A percentile compares a stretch with the other conserved stretches of the same genome.
Conservation (phyloP, 2,888 invertebrate genomes). For the Ptychoptera contaminata region DNA sequence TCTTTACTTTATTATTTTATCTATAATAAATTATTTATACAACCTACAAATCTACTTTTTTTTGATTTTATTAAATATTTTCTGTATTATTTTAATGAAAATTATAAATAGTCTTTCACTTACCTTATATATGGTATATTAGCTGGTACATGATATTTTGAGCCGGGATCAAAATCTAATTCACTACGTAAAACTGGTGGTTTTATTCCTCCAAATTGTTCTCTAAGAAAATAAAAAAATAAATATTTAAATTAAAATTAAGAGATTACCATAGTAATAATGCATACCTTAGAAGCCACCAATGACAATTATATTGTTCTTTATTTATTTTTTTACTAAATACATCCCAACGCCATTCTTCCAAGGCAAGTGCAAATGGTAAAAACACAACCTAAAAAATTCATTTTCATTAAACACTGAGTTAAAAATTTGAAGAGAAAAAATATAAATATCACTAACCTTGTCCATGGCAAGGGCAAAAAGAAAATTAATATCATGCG, state of each 20-base stretch:
- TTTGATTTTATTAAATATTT: too few species aligned
- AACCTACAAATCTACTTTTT: too few species aligned
- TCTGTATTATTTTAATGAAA: too few species aligned
- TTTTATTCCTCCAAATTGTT: slow-evolving; percentile 70
- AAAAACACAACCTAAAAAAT: slow-evolving; percentile 41
- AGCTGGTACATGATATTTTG: slow-evolving; percentile 84
- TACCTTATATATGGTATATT: slow-evolving; percentile 82
- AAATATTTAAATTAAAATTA: not conserved
- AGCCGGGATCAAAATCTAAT: slow-evolving; percentile 80
- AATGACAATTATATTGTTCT: slow-evolving; percentile 73
- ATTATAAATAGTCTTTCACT: slow-evolving; percentile 31
- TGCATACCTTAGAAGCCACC: slow-evolving; percentile 63
- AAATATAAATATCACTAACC: slow-evolving; percentile 23
- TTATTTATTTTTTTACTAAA: slow-evolving; percentile 58
- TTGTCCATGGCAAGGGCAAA: slow-evolving; percentile 77
- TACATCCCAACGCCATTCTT: slow-evolving; percentile 75
- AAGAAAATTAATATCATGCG: slow-evolving; percentile 72
- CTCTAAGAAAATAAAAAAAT: slow-evolving; percentile 35
- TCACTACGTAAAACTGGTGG: slow-evolving; percentile 75
- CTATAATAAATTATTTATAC: too few species aligned
- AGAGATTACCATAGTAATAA: not conserved
- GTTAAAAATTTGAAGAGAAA: not conserved
- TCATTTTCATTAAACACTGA: not conserved
- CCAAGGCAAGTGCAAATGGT: slow-evolving; percentile 70
- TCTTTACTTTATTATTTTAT: too few species aligned